phyloP scores from a whole-genome alignment of 2,797 vertebrate species.

The Phoxinus dragarum region DNA sequence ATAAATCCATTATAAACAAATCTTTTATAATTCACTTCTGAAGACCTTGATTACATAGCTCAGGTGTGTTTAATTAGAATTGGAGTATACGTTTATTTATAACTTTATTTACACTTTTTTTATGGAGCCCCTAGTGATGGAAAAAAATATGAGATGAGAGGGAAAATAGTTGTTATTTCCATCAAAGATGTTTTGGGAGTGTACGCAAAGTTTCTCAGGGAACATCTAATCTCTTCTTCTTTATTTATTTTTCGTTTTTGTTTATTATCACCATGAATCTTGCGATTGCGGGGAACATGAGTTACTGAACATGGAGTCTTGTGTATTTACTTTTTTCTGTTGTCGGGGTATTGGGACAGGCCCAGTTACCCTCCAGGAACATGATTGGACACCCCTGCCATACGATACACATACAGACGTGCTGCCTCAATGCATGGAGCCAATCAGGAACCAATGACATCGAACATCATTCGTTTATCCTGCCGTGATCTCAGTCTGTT shows the following conservation, averaged over 20 bases:
- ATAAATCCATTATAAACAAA: neutral
- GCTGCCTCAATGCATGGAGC: neutral
- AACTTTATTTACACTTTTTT: neutral
- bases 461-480: conserved; percentile 4
- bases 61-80: neutral
- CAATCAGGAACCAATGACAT: neutral
- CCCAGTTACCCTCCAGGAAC: neutral
- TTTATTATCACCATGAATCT: neutral
- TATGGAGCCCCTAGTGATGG: too few species aligned
- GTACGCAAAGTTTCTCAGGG: too few species aligned
- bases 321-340: too few species aligned
- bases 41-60: neutral
- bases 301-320: too few species aligned
- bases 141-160: too few species aligned
- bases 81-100: neutral
- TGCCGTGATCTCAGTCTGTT: neutral
- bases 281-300: too few species aligned
- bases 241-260: too few species aligned
- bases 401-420: neutral
- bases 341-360: neutral
- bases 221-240: too few species aligned
- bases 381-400: neutral
- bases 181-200: too few species aligned
- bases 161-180: too few species aligned
- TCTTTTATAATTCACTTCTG: neutral